Evolutionary conservation across 2,113 vertebrate species (phyloP).

Genomic region (Paradisaea rubra): DNA sequence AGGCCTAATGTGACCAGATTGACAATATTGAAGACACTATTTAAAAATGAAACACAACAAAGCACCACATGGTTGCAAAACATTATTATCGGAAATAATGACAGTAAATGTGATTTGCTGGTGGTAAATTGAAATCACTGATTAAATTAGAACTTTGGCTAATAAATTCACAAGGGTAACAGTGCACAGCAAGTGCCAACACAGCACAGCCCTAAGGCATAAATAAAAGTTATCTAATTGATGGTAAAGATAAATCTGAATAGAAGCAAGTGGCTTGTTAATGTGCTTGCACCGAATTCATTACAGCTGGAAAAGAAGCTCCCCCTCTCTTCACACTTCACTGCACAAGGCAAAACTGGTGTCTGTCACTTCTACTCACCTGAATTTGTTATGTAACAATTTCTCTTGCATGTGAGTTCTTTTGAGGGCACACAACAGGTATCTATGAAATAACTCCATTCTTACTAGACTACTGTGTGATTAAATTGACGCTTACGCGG

Average conservation of each 20-base stretch:
- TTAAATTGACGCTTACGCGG: neutral
- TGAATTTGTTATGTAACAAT: neutral
- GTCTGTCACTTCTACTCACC: neutral
- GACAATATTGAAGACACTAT: conserved; percentile 1
- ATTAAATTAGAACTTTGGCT: conserved; percentile 70
- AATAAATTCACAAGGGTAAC: conserved; percentile 64
- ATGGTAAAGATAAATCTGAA: conserved; percentile 65
- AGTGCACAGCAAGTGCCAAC: conserved; percentile 55
- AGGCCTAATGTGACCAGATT: neutral
- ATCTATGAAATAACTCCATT: neutral
- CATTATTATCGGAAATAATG: conserved; percentile 36
- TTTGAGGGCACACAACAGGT: neutral
- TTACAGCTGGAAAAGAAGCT: conserved; percentile 28
- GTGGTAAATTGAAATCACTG: conserved; percentile 73
- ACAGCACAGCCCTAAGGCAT: conserved; percentile 51
- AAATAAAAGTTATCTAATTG: conserved; percentile 71
- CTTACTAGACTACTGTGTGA: neutral
- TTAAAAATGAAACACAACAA: conserved; percentile 14
- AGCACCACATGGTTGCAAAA: conserved; percentile 19
- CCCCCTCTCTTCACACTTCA: neutral
- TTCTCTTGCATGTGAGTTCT: neutral
- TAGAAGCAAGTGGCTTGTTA: conserved; percentile 50
- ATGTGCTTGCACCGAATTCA: conserved; percentile 43
- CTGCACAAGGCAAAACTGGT: neutral
- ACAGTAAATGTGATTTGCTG: conserved; percentile 56